Conservation (phyloP, 2,113 vertebrate species). For the Eublepharis macularius region DNA sequence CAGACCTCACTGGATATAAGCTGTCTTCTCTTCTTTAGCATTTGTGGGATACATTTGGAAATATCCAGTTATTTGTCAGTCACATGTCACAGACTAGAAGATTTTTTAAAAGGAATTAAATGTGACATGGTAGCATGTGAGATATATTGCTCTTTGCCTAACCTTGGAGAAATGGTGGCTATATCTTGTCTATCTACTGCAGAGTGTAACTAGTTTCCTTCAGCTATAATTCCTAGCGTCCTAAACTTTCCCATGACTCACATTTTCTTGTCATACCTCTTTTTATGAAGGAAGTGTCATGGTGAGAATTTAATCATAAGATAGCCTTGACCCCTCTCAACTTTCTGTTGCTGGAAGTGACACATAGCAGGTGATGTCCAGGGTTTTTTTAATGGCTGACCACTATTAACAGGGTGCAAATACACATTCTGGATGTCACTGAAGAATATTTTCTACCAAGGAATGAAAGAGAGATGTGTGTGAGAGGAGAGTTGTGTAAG, state of each 20-base stretch:
- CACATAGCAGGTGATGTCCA: neutral
- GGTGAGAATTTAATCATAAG: neutral
- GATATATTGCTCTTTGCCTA: neutral
- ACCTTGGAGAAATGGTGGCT: neutral
- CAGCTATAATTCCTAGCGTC: neutral
- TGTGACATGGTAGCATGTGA: neutral
- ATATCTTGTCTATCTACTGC: neutral
- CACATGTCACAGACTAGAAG: neutral
- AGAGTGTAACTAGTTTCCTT: neutral
- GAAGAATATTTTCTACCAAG: neutral
- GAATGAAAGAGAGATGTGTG: too few species aligned
- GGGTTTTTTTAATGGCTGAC: neutral
- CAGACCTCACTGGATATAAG: too few species aligned
- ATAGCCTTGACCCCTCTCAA: neutral
- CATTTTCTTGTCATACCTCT: neutral
- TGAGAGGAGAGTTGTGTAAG: neutral
- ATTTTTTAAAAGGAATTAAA: neutral
- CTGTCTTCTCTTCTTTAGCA: neutral
- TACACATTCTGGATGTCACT: neutral
- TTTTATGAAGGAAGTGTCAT: conserved; percentile 4
- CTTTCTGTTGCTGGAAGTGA: conserved; percentile 4
- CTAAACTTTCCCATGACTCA: neutral
- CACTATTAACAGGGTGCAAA: neutral
- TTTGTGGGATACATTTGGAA: neutral
- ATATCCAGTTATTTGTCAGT: neutral